phyloP scores from a whole-genome alignment of 2,113 vertebrate genomes.

The Ondatra zibethicus region DNA sequence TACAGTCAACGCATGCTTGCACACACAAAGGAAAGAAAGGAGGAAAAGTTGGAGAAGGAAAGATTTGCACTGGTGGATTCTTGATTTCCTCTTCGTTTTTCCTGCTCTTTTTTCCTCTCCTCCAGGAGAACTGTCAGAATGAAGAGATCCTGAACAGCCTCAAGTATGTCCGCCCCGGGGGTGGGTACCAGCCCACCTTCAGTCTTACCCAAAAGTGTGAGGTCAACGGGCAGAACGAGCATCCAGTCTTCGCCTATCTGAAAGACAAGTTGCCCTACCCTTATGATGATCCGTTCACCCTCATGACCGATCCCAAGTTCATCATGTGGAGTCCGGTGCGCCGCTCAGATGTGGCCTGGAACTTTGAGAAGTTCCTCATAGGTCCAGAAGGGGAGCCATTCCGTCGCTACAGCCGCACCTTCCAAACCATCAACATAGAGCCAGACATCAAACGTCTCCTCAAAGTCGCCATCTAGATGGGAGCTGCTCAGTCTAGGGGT shows the following conservation, averaged over 20 bases:
- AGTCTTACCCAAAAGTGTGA: conserved; percentile 95
- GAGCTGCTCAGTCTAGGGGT: conserved; percentile 8
- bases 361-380: conserved; percentile 98
- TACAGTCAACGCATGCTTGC: neutral
- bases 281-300: conserved; percentile 88
- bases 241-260: conserved; percentile 96
- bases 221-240: conserved; percentile 94
- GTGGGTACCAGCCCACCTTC: conserved; percentile 93
- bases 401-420: conserved; percentile 95
- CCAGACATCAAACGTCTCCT: conserved; percentile 96
- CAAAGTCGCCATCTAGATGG: conserved; percentile 92
- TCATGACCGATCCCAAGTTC: conserved; percentile 93
- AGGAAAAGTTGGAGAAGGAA: neutral
- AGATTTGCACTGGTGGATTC: neutral
- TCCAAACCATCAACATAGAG: conserved; percentile 92
- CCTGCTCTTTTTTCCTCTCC: conserved; percentile 18
- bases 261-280: conserved; percentile 96
- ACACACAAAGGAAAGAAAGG: neutral
- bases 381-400: conserved; percentile 97
- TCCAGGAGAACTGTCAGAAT: conserved; percentile 95
- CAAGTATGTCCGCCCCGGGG: conserved; percentile 94
- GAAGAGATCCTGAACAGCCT: conserved; percentile 94
- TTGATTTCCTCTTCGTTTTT: neutral
- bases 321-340: conserved; percentile 94
- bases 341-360: conserved; percentile 95